phyloP scores from a whole-genome alignment of 2,113 vertebrate genomes.

The Mesitornis unicolor region DNA sequence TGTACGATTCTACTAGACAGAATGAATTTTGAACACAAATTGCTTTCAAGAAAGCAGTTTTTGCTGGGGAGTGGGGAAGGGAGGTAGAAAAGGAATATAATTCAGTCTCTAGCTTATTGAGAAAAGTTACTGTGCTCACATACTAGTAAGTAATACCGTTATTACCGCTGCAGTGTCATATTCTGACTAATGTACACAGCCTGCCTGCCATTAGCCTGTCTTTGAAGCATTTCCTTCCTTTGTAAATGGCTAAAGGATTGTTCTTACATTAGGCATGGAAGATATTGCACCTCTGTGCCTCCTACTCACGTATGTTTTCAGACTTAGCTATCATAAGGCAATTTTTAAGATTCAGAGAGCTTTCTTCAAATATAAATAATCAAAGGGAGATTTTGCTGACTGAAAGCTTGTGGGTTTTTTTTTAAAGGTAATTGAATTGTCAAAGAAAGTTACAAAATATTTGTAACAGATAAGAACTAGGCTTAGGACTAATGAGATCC shows the following conservation, averaged over 20 bases:
- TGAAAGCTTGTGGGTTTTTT: not conserved
- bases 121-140: not conserved
- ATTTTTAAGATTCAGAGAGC: constrained; percentile 16
- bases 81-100: not conserved
- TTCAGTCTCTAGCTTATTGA: not conserved
- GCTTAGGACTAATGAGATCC: not conserved
- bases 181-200: not conserved
- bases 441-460: not conserved
- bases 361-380: constrained; percentile 6
- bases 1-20: not conserved
- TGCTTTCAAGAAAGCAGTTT: not conserved
- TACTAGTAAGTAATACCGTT: not conserved
- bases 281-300: not conserved
- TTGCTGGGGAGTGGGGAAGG: not conserved
- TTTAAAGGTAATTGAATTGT: not conserved
- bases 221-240: not conserved
- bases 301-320: not conserved
- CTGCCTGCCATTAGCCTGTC: constrained; percentile 9
- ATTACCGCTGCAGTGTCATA: not conserved
- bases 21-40: not conserved
- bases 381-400: not conserved
- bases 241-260: constrained; percentile 5
- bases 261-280: not conserved
- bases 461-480: not conserved
- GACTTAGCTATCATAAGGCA: not conserved